Evolutionary conservation across 2,113 vertebrate genomes (phyloP).

Genomic region (Phoxinus phoxinus): DNA sequence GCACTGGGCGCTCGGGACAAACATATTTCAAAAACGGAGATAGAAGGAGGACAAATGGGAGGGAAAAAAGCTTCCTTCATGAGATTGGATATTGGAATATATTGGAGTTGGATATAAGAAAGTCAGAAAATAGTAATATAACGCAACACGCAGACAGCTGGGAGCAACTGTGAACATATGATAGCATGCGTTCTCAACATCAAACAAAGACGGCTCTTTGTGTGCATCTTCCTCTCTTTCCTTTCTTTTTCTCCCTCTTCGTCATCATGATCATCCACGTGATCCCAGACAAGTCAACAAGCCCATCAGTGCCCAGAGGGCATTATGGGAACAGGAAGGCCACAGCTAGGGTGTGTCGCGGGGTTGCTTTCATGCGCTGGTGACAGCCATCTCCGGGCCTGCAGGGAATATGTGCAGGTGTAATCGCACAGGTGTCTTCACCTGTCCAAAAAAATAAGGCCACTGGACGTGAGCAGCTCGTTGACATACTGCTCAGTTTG

Average conservation of each 20-base stretch:
- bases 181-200: constrained; percentile 43
- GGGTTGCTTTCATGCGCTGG: constrained; percentile 2
- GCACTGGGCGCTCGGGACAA: constrained; percentile 10
- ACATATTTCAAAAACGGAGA: constrained; percentile 18
- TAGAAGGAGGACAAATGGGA: constrained; percentile 50
- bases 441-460: constrained; percentile 21
- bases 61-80: constrained; percentile 51
- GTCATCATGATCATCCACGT: constrained; percentile 31
- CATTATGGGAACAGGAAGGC: constrained; percentile 19
- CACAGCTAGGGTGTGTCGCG: neutral
- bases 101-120: neutral
- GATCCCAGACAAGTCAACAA: constrained; percentile 38
- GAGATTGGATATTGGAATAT: neutral
- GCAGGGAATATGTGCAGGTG: neutral
- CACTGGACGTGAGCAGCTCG: neutral
- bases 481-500: constrained; percentile 16
- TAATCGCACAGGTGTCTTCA: constrained; percentile 24
- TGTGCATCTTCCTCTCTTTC: constrained; percentile 23
- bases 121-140: neutral
- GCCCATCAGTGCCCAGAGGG: constrained; percentile 31
- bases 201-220: constrained; percentile 54
- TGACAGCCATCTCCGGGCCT: constrained; percentile 2
- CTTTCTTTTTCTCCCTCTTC: constrained; percentile 30
- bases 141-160: neutral
- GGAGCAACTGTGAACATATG: constrained; percentile 49